Base-by-base conservation (phyloP, 2,113 vertebrate species). In the Xenus cinereus region DNA sequence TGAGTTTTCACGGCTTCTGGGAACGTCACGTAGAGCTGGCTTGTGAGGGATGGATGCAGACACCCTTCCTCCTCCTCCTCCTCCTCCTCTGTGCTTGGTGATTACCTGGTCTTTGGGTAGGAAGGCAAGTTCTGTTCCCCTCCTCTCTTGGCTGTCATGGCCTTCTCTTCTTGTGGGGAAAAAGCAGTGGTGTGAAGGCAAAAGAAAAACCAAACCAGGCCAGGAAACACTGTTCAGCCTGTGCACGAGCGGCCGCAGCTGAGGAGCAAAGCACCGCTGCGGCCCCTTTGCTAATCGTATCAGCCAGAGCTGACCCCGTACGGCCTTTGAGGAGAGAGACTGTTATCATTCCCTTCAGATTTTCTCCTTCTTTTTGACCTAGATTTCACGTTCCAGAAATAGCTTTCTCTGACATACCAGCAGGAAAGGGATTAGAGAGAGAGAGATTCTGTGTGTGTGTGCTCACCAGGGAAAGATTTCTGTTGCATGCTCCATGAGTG, bases 331-430 rank as follows among this genome's bases (percentile, higher is more conserved):
- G 74, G 83, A 68, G 57, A 60, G 57, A 68, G 32, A 63, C 87
- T 91, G 64, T 64, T 92, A 80, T 57, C 84, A 28, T 76, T 92
- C 84, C 75, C 86, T 93, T 90, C 77, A 73, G 71, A 90, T 64
- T 92, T 95, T 96, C 96, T 97, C 96, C 93, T 91, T 97, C 89
- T 96, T 97, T 97, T 97, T 98, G 97, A 98, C 98, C 98, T 98
- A 98, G 97, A 98, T 98, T 98, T 96, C 92, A 94, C 14, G 59
- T 97, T 97, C 97, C 97, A 97, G 94, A 98, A 98, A 98, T 98
- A 98, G 96, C 96, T 98, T 97, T 96, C 92, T 96, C 94, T 97
- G 94, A 97, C 97, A 97, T 50, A 96, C 91, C 94, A 95, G 93
- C 94, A 96, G 96, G 94, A 80, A 56, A 43, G 66, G 64, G 84